phyloP scores from a whole-genome alignment of 2,888 invertebrate genomes.

The Diabrotica balteata region DNA sequence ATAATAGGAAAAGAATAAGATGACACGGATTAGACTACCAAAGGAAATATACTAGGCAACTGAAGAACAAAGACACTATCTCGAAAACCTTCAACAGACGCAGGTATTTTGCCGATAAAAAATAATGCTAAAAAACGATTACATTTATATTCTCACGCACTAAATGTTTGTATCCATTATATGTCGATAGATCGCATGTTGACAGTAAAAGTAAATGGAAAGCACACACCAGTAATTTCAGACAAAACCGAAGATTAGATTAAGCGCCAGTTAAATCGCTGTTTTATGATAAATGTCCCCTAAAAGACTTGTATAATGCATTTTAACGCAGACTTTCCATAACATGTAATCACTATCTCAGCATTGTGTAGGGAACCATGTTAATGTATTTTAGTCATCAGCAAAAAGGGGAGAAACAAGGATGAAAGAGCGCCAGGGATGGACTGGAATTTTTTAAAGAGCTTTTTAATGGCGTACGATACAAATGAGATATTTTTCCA shows the following conservation, averaged over 20 bases:
- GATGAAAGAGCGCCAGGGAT: slow-evolving; percentile 27
- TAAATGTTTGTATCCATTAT: slow-evolving; percentile 7
- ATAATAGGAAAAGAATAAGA: too few relatives aligned
- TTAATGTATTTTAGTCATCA: slow-evolving; percentile 59
- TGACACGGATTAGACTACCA: too few relatives aligned
- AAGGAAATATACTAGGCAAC: too few relatives aligned
- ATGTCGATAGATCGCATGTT: slow-evolving; percentile 35
- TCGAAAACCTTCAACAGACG: too few relatives aligned
- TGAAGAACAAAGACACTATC: too few relatives aligned
- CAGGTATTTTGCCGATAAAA: too few relatives aligned
- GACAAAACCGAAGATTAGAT: slow-evolving; percentile 46
- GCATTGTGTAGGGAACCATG: slow-evolving; percentile 56
- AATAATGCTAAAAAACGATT: too few relatives aligned
- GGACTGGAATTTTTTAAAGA: slow-evolving; percentile 6
- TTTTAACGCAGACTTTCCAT: slow-evolving; percentile 57
- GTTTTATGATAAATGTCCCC: slow-evolving; percentile 45
- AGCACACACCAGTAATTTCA: slow-evolving; percentile 44
- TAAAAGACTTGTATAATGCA: slow-evolving; percentile 54
- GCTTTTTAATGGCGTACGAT: background rate
- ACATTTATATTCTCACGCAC: background rate
- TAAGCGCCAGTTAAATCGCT: slow-evolving; percentile 44
- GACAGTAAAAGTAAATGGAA: slow-evolving; percentile 15
- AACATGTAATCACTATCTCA: slow-evolving; percentile 58
- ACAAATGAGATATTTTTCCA: too few relatives aligned
- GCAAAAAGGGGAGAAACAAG: slow-evolving; percentile 46